These are phyloP conservation scores for Pachyrhynchus sulphureomaculatus DNA, from an alignment of 1,140 invertebrate species.

Conservation along the genomic window DNA sequence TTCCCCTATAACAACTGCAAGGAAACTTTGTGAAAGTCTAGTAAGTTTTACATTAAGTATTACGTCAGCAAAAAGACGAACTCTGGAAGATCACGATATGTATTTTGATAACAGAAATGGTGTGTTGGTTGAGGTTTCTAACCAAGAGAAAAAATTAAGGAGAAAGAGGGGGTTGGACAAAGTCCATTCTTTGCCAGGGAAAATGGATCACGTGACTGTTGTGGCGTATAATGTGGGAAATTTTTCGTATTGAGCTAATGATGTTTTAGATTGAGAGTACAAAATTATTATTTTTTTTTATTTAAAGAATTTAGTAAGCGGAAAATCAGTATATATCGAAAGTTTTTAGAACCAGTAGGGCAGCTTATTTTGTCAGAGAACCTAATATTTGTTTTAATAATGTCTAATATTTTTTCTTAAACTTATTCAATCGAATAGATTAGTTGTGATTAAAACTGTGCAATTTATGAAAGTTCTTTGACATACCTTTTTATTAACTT, in stretches of 20 bases:
- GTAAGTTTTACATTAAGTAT: conserved; percentile 77
- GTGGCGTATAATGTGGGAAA: conserved; percentile 76
- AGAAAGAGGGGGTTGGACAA: conserved; percentile 68
- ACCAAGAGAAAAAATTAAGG: conserved; percentile 65
- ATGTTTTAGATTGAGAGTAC: too few species aligned
- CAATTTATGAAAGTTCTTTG: too few species aligned
- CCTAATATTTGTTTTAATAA: too few species aligned
- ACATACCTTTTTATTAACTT: too few species aligned
- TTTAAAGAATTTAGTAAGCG: too few species aligned
- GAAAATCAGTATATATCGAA: too few species aligned
- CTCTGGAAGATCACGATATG: conserved; percentile 79
- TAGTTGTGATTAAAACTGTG: too few species aligned
- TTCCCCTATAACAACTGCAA: conserved; percentile 58
- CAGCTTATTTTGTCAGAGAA: too few species aligned
- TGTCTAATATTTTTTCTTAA: too few species aligned
- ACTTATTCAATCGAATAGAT: too few species aligned
- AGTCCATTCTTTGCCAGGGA: conserved; percentile 81
- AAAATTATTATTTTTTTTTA: too few species aligned
- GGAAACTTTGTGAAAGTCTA: conserved; percentile 71
- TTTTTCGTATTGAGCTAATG: neutral
- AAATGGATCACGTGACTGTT: conserved; percentile 88
- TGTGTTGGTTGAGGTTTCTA: conserved; percentile 58
- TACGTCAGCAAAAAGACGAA: conserved; percentile 75
- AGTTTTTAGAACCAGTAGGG: too few species aligned
- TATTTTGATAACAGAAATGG: conserved; percentile 64